These are phyloP conservation scores for Flexamia atlantica DNA, from an alignment of 2,888 invertebrate genomes.

Conservation along the genomic window DNA sequence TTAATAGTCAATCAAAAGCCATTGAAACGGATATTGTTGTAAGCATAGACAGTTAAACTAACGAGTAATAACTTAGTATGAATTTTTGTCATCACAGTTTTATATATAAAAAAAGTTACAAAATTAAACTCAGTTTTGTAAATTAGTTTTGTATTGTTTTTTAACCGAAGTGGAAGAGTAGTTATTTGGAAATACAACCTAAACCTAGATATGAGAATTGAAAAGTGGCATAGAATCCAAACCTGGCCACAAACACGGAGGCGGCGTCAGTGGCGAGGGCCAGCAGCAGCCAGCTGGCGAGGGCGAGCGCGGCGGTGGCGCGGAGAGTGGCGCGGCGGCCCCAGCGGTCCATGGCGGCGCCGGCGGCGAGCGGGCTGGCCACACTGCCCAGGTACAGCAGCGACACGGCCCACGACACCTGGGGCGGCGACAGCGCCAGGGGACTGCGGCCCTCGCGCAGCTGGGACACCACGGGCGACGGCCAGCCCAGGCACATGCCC, in stretches of 20 bases:
- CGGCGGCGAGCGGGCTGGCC: constrained; percentile 64
- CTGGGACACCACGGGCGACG: constrained; percentile 65
- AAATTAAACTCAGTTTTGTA: no score
- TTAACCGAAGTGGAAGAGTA: no score
- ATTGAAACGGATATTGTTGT: no score
- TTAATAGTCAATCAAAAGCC: no score
- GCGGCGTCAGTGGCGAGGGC: not conserved
- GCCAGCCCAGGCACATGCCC: constrained; percentile 66
- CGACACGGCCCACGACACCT: constrained; percentile 64
- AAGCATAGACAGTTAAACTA: no score
- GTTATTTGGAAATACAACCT: no score
- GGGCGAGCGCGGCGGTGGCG: constrained; percentile 44
- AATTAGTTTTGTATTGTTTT: no score
- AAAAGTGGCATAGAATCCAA: no score
- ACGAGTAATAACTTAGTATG: no score
- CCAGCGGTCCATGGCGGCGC: constrained; percentile 65
- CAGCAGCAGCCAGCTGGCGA: constrained; percentile 65
- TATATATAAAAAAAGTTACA: no score
- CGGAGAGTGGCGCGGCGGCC: constrained; percentile 65
- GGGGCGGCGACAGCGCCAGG: constrained; percentile 38
- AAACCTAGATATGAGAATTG: no score
- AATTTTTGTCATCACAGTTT: no score
- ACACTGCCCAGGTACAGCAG: constrained; percentile 65
- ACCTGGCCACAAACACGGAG: constrained; percentile 47
- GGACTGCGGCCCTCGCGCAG: constrained; percentile 55